Evolutionary conservation across 2,888 invertebrate species (phyloP), one percentile per base, ranked within the genome.

Genomic region (Trichopria drosophilae): DNA sequence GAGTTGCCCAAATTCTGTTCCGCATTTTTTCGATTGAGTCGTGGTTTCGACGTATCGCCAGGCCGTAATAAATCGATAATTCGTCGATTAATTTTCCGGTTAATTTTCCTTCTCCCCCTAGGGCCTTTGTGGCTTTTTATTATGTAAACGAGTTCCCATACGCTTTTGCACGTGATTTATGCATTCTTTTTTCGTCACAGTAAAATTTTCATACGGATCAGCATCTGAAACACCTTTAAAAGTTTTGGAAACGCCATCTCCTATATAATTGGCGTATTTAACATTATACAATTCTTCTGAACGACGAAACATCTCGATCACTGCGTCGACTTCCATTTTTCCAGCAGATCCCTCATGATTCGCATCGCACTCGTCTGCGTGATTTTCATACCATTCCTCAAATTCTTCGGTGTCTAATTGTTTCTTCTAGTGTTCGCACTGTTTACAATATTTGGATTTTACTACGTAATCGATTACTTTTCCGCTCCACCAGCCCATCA

Each of bases 101-200:
- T 41, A 58, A 48, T 52, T 49, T 55, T 24, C 49, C 52, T 20
- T 26, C 48, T 16, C 51, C 51, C 24, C 32, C 23, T 23, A 22
- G 23, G 5, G 23, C 39, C 10, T 26, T 39, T 6, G 24, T 39
- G 24, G 24, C 26, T 10, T 39, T 2, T 24, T 24, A 16, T n/a
- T 39, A 26, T 16, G 3, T 41, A 9, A 31, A 29, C 20, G 41
- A 29, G 6, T 24, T 40, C 59, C 61, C 60, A 62, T 64, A 37
- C 63, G 29, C 36, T 65, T 66, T 24, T 64, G 60, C 12, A 62
- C 58, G 20, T 64, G 60, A 28, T 49, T 53, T 5, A 58, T 51
- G 22, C 58, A 59, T 24, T 60, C 57, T 48, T 54, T 55, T 36
- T 60, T 61, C 12, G 20, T 13, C 3, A 61, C 23, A 31, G 19